A percentile compares a stretch with the other conserved stretches of the same genome.
Conservation (phyloP, 2,888 invertebrate genomes). For the Eupelmus urozonus region DNA sequence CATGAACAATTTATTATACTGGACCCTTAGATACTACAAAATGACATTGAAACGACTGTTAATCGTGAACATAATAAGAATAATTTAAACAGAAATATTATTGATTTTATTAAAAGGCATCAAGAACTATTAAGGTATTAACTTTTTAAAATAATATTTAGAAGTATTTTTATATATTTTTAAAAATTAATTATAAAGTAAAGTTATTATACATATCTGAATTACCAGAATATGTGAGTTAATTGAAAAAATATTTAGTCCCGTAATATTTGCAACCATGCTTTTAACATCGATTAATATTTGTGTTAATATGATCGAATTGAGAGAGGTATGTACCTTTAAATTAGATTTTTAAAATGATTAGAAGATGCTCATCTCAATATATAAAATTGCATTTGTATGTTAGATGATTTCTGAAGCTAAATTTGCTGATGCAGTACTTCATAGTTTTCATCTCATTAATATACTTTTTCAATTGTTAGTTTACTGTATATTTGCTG, state of each 20-base stretch:
- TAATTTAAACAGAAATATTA: neutral
- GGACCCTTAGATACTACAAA: conserved; percentile 38
- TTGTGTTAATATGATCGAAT: conserved; percentile 27
- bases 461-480: conserved; percentile 9
- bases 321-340: conserved; percentile 24
- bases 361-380: neutral
- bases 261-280: conserved; percentile 13
- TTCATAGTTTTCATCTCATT: neutral
- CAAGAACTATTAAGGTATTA: conserved; percentile 6
- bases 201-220: neutral
- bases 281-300: conserved; percentile 5
- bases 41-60: conserved; percentile 12
- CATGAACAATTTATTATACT: neutral
- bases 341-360: neutral
- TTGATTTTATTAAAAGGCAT: conserved; percentile 2
- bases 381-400: neutral
- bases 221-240: conserved; percentile 19
- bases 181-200: too few relatives aligned
- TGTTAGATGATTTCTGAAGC: neutral
- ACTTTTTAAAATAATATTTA: neutral
- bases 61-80: neutral
- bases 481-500: conserved; percentile 26
- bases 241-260: conserved; percentile 33
- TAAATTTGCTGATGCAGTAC: neutral
- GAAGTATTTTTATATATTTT: too few relatives aligned